Conservation (phyloP, 1,140 invertebrate genomes). For the Bicyclus anynana region DNA sequence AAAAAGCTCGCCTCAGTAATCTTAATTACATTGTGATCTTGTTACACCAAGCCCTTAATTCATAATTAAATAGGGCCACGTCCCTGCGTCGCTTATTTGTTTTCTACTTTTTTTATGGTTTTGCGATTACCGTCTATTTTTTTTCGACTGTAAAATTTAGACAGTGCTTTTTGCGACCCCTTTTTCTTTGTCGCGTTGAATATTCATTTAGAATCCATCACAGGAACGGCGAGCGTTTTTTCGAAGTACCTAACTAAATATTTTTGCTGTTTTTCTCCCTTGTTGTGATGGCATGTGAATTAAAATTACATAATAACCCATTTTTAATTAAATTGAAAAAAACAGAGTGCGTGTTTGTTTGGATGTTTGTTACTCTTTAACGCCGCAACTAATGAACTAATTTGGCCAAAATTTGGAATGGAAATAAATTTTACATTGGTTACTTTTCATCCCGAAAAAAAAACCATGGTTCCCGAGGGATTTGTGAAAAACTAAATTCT, state of each 20-base stretch:
- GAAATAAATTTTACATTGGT: no score
- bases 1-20: slow-evolving; percentile 71
- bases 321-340: no score
- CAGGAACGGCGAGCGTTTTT: slow-evolving; percentile 63
- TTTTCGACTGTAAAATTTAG: slow-evolving; percentile 53
- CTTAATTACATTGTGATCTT: slow-evolving; percentile 76
- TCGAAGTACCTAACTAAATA: slow-evolving; percentile 55
- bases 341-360: no score
- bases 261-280: slow-evolving; percentile 37
- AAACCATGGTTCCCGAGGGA: no score
- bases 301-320: no score
- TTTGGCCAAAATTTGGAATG: no score
- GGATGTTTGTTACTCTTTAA: no score
- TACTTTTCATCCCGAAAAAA: no score
- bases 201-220: slow-evolving; percentile 73
- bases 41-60: slow-evolving; percentile 69
- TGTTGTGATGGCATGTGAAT: slow-evolving; percentile 36
- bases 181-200: slow-evolving; percentile 64
- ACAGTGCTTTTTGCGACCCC: slow-evolving; percentile 57
- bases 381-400: no score
- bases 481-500: no score
- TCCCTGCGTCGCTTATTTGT: slow-evolving; percentile 65
- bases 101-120: slow-evolving; percentile 66
- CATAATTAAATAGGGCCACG: slow-evolving; percentile 73
- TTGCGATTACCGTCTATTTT: slow-evolving; percentile 51